Base-by-base conservation (phyloP, 2,113 vertebrate genomes). In the Naja naja region DNA sequence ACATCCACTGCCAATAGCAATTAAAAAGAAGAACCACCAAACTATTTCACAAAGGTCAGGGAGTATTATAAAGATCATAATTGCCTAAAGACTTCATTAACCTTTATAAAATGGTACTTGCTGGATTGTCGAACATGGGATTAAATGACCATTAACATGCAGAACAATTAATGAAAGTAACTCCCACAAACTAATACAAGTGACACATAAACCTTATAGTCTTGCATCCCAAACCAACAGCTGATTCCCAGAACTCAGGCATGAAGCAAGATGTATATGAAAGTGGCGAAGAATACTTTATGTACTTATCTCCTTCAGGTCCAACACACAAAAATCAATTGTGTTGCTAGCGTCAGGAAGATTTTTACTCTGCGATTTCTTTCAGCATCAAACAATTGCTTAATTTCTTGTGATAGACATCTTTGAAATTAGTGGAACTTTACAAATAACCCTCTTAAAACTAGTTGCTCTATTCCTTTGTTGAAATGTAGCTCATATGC, bases 61-160 rank as follows among this genome's bases (percentile, higher is more conserved):
- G 88, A 94, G 91, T 91, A 94, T 88, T 94, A 93, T 95, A 93
- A 94, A 94, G 89, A 94, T 93, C 86, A 49, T 95, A 95, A 95
- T 58, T 94, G 92, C 94, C 89, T 91, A 88, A 96, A 94, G 93
- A 92, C 94, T 94, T 95, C 94, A 93, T 96, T 96, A 96, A 95
- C 92, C 95, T 95, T 96, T 95, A 92, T 90, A 93, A 95, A 96
- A 91, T 90, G 93, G 93, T 87, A 18, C 90, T 81, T 87, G 85
- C 81, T 91, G 91, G 54, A 94, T 95, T 94, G 56, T 52, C 92
- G 53, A 94, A 90, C 55, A 81, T 92, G 93, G 45, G 2, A 93
- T 94, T 93, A 95, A 95, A 94, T 93, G 94, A 93, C 94, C 93
- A 58, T 94, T 95, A 96, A 93, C 92, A 95, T 92, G 88, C 92